These are phyloP conservation scores for Chaetophractus vellerosus DNA, from an alignment of 2,797 vertebrate species.

Conservation along the genomic window DNA sequence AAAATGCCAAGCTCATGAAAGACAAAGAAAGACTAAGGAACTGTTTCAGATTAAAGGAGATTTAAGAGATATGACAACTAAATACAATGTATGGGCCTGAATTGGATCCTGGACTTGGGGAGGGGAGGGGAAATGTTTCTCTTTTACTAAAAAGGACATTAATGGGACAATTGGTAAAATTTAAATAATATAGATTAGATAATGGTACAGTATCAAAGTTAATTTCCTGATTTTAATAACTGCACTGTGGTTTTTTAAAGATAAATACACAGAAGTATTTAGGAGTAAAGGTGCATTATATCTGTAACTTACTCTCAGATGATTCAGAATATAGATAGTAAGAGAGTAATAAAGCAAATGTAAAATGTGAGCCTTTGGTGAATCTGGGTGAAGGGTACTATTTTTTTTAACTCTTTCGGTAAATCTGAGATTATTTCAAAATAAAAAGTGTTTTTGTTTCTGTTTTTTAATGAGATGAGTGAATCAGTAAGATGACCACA, in stretches of 20 bases:
- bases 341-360: conserved; percentile 32
- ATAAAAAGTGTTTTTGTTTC: neutral
- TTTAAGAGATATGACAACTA: conserved; percentile 70
- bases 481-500: neutral
- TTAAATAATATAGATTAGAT: too few species aligned
- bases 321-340: neutral
- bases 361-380: conserved; percentile 44
- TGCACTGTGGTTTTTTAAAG: neutral
- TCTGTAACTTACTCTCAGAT: conserved; percentile 38
- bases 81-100: conserved; percentile 68
- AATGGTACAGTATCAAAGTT: conserved; percentile 24
- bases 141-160: conserved; percentile 52
- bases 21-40: too few species aligned
- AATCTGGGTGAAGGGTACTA: neutral
- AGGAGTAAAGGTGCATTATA: neutral
- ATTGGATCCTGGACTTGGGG: conserved; percentile 43
- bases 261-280: conserved; percentile 47
- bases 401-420: conserved; percentile 6
- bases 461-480: neutral
- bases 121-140: conserved; percentile 38
- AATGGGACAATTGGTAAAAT: too few species aligned
- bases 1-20: conserved; percentile 72
- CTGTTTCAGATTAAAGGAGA: conserved; percentile 74
- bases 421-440: conserved; percentile 63
- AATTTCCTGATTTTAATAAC: conserved; percentile 48